Base-by-base conservation (phyloP, 2,888 invertebrate genomes). In the Heliconius aoede region DNA sequence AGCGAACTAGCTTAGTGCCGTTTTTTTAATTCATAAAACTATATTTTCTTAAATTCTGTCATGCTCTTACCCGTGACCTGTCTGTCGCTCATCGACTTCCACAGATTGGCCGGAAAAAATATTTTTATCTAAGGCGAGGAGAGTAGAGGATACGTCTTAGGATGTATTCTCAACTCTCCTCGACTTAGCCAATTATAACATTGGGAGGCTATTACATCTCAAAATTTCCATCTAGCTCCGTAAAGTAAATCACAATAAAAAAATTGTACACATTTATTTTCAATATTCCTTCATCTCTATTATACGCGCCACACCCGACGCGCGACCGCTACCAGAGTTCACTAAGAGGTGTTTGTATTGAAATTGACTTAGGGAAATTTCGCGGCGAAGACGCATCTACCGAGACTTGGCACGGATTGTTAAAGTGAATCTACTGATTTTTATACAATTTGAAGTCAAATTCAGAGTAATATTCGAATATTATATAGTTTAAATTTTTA, bases 301-400 rank as follows among this genome's bases (percentile, higher is more conserved):
- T 36, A 81, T 55, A 62, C 15, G 15, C 21, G 67, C 76, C 73
- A 40, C 21, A 62, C 65, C 64, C 36, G 40, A 73, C 73, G 32
- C 77, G 74, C 75, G 73, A 88, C 90, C 87, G 85, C 88, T 90
- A 91, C 88, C 90, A 86, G 91, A 93, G 91, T 93, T 93, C 91
- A 89, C 93, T 91, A 92, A 93, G 93, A 93, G 93, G 92, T 93
- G 93, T 93, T 93, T 93, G 92, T 93, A 92, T 91, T 91, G 92
- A 92, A 93, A 92, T 93, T 92, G 93, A 93, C 93, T 93, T 93
- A 93, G 92, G 93, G 89, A 93, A 92, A 93, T 93, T 92, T 89
- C 83, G 86, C 86, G 87, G 88, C 83, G 87, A 91, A 89, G 92
- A 90, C 90, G 89, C 87, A 86, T 87, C 87, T 86, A 82, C 86